phyloP scores from a whole-genome alignment of 2,888 invertebrate species.

The Stomorhina lunata region DNA sequence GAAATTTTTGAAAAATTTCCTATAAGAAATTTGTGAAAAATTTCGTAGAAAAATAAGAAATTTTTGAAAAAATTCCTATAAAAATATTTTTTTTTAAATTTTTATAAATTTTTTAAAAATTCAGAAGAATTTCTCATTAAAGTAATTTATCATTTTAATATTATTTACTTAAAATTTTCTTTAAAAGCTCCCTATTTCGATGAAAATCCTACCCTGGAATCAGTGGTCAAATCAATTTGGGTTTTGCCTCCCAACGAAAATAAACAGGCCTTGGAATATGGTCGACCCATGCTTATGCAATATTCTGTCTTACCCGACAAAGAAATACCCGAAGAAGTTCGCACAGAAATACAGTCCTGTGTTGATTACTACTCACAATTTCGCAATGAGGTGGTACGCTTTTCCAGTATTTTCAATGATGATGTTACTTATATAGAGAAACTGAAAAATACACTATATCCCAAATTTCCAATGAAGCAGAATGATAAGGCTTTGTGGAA shows the following conservation, averaged over 20 bases:
- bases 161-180: conserved; percentile 52
- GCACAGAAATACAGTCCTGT: conserved; percentile 92
- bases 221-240: conserved; percentile 94
- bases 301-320: conserved; percentile 91
- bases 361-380: conserved; percentile 89
- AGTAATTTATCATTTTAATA: neutral
- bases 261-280: conserved; percentile 91
- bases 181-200: conserved; percentile 90
- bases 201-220: conserved; percentile 89
- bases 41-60: too few species aligned
- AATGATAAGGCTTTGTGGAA: conserved; percentile 89
- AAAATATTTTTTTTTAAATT: too few species aligned
- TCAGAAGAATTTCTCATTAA: too few species aligned
- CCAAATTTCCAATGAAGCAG: conserved; percentile 90
- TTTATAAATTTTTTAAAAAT: too few species aligned
- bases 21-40: too few species aligned
- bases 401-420: conserved; percentile 80
- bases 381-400: conserved; percentile 85
- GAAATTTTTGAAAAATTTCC: too few species aligned
- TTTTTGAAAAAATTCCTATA: too few species aligned
- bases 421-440: conserved; percentile 91
- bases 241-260: conserved; percentile 97
- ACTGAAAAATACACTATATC: conserved; percentile 88
- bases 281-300: conserved; percentile 93
- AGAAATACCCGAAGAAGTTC: conserved; percentile 88